Evolutionary conservation across 2,888 invertebrate species (phyloP).

Genomic region (Hyppa rectilinea): DNA sequence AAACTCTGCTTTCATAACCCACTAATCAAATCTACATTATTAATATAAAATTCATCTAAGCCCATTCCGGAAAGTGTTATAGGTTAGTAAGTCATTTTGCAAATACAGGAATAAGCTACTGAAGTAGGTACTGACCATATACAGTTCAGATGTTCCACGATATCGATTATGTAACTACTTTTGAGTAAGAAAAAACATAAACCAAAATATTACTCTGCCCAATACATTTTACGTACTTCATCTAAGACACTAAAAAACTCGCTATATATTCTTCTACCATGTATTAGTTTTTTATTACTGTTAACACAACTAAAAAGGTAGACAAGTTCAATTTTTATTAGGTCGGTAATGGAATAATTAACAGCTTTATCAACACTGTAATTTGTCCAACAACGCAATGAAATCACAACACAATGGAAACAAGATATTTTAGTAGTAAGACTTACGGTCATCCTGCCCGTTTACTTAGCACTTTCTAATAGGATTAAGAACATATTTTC

Average conservation of each 20-base stretch:
- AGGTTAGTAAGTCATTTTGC: slow-evolving; percentile 22
- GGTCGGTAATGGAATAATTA: slow-evolving; percentile 12
- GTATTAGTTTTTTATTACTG: background rate
- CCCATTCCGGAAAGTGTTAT: slow-evolving; percentile 13
- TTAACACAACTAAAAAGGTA: slow-evolving; percentile 12
- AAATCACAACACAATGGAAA: slow-evolving; percentile 25
- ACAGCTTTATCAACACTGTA: slow-evolving; percentile 38
- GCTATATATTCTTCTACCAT: background rate
- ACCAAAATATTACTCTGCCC: slow-evolving; percentile 6
- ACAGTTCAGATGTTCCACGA: background rate
- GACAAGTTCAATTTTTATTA: slow-evolving; percentile 9
- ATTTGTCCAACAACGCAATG: slow-evolving; percentile 28
- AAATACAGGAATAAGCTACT: background rate
- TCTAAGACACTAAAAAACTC: background rate
- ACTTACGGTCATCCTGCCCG: slow-evolving; percentile 62
- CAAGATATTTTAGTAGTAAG: background rate
- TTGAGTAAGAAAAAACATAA: background rate
- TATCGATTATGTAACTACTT: slow-evolving; percentile 19
- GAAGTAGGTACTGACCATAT: background rate
- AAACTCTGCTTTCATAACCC: background rate
- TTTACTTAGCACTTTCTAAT: slow-evolving; percentile 43
- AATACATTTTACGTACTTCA: background rate
- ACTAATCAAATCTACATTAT: no score
- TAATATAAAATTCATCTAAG: slow-evolving; percentile 9
- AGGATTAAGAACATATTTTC: slow-evolving; percentile 38